Evolutionary conservation across 2,888 invertebrate genomes (phyloP), one percentile per base, ranked within the genome.

Genomic region (Lacanobia oleracea): DNA sequence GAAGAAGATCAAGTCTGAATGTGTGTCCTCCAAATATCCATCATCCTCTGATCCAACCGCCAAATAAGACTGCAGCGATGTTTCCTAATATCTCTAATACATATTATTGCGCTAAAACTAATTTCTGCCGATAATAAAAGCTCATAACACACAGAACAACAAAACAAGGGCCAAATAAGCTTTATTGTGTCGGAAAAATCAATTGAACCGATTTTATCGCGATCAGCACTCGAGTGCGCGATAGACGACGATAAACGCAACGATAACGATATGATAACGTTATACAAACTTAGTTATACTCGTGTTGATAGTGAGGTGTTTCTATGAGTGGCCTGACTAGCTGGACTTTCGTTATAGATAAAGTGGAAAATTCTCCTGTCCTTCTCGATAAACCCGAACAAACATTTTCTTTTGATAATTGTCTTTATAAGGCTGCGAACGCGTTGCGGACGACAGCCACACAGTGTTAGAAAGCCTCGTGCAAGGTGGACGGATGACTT

Each of bases 121-220:
- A 79, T 79, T 82, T 77, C 33, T 67, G 60, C 56, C 57, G 68
- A 78, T 82, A 78, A 82, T 79, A 70, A 79, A 85, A 86, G 76
- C 73, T 68, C 63, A 76, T 79, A 78, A 18, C 77, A 87, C 75
- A 81, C 63, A 51, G 81, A 84, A 84, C 85, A 87, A 86, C 63
- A 54, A 81, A 84, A 84, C 85, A 87, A 86, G 80, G 67, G 72
- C 76, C 63, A 75, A 87, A 85, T 88, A 84, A 82, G 84, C 85
- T 84, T 81, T 77, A 88, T 88, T 89, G 86, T 88, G 91, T 91
- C 91, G 93, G 93, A 87, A 91, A 94, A 94, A 94, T 94, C 94
- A 95, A 94, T 94, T 93, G 94, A 84, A 89, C 83, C 92, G 89
- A 94, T 93, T 93, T 92, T 94, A 94, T 94, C 94, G 85, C 91